These are phyloP conservation scores for Periplaneta americana DNA, from an alignment of 1,140 invertebrate species.

Conservation along the genomic window DNA sequence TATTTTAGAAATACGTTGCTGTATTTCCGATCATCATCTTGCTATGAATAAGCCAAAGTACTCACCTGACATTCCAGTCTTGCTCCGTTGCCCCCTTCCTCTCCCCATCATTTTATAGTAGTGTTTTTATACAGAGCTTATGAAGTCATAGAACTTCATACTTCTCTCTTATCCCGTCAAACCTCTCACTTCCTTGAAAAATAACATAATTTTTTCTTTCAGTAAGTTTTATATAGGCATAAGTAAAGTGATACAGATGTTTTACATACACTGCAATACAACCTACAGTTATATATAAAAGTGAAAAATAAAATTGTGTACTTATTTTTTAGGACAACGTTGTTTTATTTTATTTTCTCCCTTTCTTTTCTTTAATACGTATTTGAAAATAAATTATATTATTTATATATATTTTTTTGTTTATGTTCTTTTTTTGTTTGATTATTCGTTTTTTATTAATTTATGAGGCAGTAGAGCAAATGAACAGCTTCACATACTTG, in stretches of 20 bases:
- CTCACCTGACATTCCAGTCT: neutral
- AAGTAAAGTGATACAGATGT: neutral
- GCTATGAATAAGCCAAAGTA: neutral
- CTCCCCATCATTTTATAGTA: neutral
- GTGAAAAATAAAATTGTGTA: neutral
- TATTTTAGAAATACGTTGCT: neutral
- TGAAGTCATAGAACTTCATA: neutral
- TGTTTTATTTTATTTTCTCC: neutral
- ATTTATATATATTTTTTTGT: no score
- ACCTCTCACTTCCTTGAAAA: neutral
- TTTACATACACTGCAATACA: neutral
- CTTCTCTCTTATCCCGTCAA: neutral
- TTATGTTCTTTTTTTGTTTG: no score
- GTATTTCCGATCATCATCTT: neutral
- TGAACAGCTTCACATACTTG: no score
- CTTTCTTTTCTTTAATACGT: no score
- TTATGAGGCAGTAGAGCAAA: no score
- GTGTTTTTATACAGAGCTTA: no score
- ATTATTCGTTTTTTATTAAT: no score
- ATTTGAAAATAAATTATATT: no score
- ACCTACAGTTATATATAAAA: neutral
- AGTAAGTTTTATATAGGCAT: neutral
- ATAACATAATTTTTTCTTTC: neutral
- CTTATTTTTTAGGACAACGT: neutral
- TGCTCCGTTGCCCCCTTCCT: no score